These are phyloP conservation scores for Picus viridis DNA, from an alignment of 2,797 vertebrate species.

Conservation along the genomic window DNA sequence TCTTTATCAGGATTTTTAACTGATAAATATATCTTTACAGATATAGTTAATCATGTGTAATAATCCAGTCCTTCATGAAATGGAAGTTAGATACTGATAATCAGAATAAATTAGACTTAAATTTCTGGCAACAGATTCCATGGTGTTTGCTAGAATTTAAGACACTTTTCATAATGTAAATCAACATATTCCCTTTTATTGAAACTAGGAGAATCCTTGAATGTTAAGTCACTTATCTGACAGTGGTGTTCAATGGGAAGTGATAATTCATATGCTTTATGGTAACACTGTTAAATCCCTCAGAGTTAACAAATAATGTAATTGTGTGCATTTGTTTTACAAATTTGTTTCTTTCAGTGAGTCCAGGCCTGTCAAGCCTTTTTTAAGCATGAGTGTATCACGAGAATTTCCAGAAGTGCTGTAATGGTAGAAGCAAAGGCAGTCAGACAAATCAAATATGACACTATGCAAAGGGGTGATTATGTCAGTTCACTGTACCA, in stretches of 20 bases:
- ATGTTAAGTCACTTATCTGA: not conserved
- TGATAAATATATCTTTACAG: not conserved
- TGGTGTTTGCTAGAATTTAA: not conserved
- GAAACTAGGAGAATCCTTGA: not conserved
- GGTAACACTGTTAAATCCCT: not conserved
- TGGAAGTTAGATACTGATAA: not conserved
- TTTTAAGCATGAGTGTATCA: not conserved
- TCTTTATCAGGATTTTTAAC: not conserved
- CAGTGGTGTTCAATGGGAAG: not conserved
- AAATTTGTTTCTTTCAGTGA: not conserved
- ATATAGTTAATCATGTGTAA: not conserved
- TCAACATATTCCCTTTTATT: not conserved
- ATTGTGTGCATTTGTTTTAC: not conserved
- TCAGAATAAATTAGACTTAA: not conserved
- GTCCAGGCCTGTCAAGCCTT: not conserved
- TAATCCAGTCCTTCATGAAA: not conserved
- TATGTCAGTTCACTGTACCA: not conserved
- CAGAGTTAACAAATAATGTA: not conserved
- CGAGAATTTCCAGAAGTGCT: slow-evolving; percentile 36
- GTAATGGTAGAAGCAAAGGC: slow-evolving; percentile 42
- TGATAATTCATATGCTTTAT: not conserved
- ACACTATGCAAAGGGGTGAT: not conserved
- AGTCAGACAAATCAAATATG: slow-evolving; percentile 37
- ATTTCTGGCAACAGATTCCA: not conserved
- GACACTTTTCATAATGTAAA: not conserved